Conservation (phyloP, 2,888 invertebrate genomes). For the Agrenia bidenticulata region DNA sequence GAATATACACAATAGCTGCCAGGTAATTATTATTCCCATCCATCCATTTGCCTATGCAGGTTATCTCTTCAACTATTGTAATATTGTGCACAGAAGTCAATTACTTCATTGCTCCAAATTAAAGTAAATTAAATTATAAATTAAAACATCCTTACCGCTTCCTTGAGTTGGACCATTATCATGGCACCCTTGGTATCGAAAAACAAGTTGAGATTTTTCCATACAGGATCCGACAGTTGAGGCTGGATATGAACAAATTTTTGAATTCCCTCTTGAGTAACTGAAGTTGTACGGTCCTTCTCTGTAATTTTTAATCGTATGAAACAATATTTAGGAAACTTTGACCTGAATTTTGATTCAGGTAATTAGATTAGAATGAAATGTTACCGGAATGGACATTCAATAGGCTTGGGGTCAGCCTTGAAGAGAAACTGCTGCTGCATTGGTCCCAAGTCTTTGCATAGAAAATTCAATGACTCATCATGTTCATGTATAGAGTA, state of each 20-base stretch:
- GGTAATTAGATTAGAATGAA: too few relatives aligned
- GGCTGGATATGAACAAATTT: slow-evolving; percentile 11
- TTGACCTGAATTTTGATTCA: not conserved
- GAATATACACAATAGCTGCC: slow-evolving; percentile 14
- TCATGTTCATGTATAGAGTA: too few relatives aligned
- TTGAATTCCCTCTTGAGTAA: slow-evolving; percentile 8
- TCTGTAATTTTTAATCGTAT: not conserved
- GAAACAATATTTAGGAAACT: not conserved
- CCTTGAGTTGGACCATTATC: slow-evolving; percentile 6
- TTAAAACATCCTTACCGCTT: too few relatives aligned
- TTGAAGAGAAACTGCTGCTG: slow-evolving; percentile 18
- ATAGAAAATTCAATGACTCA: not conserved
- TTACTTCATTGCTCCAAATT: too few relatives aligned
- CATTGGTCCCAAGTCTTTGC: not conserved
- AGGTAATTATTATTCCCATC: slow-evolving; percentile 18
- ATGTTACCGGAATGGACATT: slow-evolving; percentile 34
- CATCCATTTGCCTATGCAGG: slow-evolving; percentile 29
- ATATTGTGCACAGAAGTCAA: too few relatives aligned
- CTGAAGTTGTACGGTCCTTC: slow-evolving; percentile 24
- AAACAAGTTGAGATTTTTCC: slow-evolving; percentile 13
- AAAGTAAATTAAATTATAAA: too few relatives aligned
- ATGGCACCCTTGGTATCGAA: slow-evolving; percentile 27
- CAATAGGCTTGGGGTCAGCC: slow-evolving; percentile 16
- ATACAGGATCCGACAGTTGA: slow-evolving; percentile 22
- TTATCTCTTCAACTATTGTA: slow-evolving; percentile 29